Evolutionary conservation across 2,797 vertebrate species (phyloP).

Genomic region (Neostethus bicornis): DNA sequence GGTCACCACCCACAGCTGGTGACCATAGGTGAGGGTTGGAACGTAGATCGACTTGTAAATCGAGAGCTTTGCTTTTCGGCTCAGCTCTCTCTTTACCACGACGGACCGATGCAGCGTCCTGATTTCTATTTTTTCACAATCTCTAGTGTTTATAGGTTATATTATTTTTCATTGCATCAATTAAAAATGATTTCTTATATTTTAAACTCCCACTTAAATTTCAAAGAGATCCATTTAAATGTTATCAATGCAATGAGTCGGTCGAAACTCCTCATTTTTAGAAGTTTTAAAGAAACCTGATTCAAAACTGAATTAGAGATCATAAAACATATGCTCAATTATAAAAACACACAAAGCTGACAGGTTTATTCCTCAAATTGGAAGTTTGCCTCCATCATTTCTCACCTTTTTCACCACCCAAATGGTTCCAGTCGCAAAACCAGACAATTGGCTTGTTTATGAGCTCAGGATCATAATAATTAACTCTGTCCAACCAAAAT

Average conservation of each 20-base stretch:
- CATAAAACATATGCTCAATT: conserved; percentile 47
- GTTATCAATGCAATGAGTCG: conserved; percentile 35
- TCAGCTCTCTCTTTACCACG: too few species aligned
- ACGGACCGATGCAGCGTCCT: too few species aligned
- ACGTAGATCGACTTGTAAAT: too few species aligned
- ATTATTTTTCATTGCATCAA: conserved; percentile 5
- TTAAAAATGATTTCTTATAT: conserved; percentile 17
- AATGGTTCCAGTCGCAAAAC: conserved; percentile 20
- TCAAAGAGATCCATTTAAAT: too few species aligned
- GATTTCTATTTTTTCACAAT: too few species aligned
- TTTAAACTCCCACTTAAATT: conserved; percentile 35
- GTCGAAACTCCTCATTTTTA: conserved; percentile 25
- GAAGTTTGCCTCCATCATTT: conserved; percentile 52
- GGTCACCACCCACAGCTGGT: too few species aligned
- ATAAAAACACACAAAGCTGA: conserved; percentile 60
- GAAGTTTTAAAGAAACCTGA: conserved; percentile 57
- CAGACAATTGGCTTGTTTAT: conserved; percentile 59
- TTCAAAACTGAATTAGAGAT: conserved; percentile 65
- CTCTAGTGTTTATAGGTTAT: too few species aligned
- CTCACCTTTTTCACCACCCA: conserved; percentile 37
- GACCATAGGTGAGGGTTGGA: too few species aligned
- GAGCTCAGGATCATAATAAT: conserved; percentile 63
- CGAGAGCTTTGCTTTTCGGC: too few species aligned
- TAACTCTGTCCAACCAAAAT: conserved; percentile 48
- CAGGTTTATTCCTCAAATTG: conserved; percentile 54